These are phyloP conservation scores for Cyanoramphus novaezelandiae DNA, from an alignment of 2,113 vertebrate genomes.

Conservation along the genomic window DNA sequence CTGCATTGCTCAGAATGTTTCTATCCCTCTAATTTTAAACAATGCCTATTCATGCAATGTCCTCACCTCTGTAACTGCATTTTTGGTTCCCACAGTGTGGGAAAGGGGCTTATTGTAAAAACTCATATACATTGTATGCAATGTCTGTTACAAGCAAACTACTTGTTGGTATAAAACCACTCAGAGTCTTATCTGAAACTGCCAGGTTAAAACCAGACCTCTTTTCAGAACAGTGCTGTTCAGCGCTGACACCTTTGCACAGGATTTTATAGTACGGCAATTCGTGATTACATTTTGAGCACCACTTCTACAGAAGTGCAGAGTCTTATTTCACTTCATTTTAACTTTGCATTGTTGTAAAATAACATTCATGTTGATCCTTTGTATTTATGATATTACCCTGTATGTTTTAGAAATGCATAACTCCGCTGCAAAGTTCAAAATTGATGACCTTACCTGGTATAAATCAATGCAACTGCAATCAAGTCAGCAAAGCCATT, in stretches of 20 bases:
- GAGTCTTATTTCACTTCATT: background rate
- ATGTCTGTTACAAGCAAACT: background rate
- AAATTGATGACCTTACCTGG: background rate
- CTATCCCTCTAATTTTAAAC: background rate
- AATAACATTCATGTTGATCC: background rate
- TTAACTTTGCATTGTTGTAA: background rate
- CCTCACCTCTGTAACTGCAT: background rate
- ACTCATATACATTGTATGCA: background rate
- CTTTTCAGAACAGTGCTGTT: background rate
- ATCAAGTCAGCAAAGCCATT: conserved; percentile 5
- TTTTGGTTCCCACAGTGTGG: rapidly evolving
- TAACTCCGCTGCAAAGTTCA: background rate
- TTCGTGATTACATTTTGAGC: background rate
- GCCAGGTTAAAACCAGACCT: background rate
- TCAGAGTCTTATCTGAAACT: background rate
- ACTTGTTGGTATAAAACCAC: background rate
- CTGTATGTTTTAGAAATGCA: background rate
- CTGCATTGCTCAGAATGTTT: background rate
- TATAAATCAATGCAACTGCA: conserved; percentile 26
- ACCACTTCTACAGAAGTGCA: background rate
- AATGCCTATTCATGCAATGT: background rate
- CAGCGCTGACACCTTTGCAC: background rate
- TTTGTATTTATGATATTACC: background rate
- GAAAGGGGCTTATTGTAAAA: background rate
- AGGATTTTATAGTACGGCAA: background rate